These are phyloP conservation scores for Pluvialis apricaria DNA, from an alignment of 2,113 vertebrate genomes.

Conservation along the genomic window DNA sequence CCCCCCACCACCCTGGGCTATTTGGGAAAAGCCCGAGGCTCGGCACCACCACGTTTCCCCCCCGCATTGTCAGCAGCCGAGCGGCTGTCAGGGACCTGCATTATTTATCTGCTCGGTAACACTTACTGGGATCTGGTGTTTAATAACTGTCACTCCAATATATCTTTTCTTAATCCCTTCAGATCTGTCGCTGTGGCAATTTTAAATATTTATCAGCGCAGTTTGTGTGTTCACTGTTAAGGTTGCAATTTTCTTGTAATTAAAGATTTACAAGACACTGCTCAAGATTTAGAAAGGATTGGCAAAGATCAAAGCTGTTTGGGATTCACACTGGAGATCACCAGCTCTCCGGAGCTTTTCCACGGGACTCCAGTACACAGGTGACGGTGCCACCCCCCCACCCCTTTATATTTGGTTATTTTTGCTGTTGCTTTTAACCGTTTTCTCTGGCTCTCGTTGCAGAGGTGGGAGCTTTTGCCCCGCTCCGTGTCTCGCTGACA, in stretches of 20 bases:
- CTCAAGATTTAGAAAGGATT: slow-evolving; percentile 37
- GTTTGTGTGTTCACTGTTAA: slow-evolving; percentile 45
- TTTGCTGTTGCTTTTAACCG: neutral
- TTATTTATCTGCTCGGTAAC: slow-evolving; percentile 69
- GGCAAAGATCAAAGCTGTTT: slow-evolving; percentile 36
- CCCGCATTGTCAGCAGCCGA: neutral
- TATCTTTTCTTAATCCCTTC: slow-evolving; percentile 70
- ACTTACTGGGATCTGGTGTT: slow-evolving; percentile 70
- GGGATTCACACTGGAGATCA: neutral
- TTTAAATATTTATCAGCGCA: slow-evolving; percentile 72
- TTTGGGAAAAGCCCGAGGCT: neutral
- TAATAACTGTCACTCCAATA: slow-evolving; percentile 74
- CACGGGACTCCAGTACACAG: rapidly evolving
- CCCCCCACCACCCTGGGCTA: neutral
- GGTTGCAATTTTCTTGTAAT: slow-evolving; percentile 70
- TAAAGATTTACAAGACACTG: slow-evolving; percentile 73
- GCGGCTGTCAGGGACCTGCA: slow-evolving; percentile 49
- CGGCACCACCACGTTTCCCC: neutral
- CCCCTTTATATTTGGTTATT: neutral
- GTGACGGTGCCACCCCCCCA: rapidly evolving
- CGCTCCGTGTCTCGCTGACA: neutral
- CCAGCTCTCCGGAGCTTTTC: neutral
- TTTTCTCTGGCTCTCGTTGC: neutral
- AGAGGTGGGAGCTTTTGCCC: neutral
- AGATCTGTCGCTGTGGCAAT: slow-evolving; percentile 62